Conservation (phyloP, 2,113 vertebrate genomes). For the Trematomus loennbergii region DNA sequence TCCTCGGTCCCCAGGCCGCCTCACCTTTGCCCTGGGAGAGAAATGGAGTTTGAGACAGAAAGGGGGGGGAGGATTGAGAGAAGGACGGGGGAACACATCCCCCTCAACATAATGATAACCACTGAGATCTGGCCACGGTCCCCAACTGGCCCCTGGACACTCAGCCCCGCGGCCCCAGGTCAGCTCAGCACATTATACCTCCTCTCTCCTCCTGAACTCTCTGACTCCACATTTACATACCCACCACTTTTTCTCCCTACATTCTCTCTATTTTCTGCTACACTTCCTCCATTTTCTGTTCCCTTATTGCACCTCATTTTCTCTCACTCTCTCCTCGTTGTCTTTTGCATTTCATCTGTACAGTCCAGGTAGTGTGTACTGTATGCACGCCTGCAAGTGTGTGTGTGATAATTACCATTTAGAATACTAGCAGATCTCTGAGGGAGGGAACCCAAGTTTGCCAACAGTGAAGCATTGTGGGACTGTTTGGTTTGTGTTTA, state of each 20-base stretch:
- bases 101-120: constrained; percentile 83
- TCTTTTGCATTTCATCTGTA: constrained; percentile 77
- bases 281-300: constrained; percentile 39
- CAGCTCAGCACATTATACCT: constrained; percentile 84
- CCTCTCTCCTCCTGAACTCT: constrained; percentile 79
- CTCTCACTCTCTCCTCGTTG: constrained; percentile 62
- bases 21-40: constrained; percentile 83
- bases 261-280: constrained; percentile 44
- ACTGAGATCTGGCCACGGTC: constrained; percentile 79
- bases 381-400: constrained; percentile 22
- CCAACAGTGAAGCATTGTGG: constrained; percentile 74
- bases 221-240: constrained; percentile 86
- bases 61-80: constrained; percentile 28
- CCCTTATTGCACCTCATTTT: constrained; percentile 46
- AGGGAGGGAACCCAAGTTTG: constrained; percentile 78
- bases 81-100: constrained; percentile 77
- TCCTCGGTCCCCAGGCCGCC: constrained; percentile 71
- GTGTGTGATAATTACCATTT: constrained; percentile 86
- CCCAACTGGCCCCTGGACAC: constrained; percentile 83
- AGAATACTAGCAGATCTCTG: constrained; percentile 84
- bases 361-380: constrained; percentile 53
- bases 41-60: constrained; percentile 78
- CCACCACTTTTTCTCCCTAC: constrained; percentile 44
- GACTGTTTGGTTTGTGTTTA: constrained; percentile 82
- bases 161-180: constrained; percentile 77